Conservation (phyloP, 2,113 vertebrate species). For the Tricholaema leucomelas region DNA sequence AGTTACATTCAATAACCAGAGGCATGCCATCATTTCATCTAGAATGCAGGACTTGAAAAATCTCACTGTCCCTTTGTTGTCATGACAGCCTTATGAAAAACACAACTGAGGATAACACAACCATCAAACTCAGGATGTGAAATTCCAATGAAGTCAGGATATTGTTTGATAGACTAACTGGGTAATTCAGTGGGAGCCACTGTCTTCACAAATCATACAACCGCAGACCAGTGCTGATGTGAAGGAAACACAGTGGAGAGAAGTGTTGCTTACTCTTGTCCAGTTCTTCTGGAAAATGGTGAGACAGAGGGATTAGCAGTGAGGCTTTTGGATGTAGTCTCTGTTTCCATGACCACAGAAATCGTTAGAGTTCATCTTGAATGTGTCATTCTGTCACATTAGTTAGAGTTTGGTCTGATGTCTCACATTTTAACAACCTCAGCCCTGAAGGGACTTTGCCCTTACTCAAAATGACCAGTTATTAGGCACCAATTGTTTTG, state of each 20-base stretch:
- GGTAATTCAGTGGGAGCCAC: not conserved
- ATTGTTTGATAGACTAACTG: not conserved
- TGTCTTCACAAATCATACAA: not conserved
- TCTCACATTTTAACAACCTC: not conserved
- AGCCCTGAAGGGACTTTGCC: not conserved
- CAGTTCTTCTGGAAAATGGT: not conserved
- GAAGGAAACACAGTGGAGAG: not conserved
- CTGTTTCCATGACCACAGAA: not conserved
- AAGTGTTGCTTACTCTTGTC: not conserved
- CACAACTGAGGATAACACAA: not conserved
- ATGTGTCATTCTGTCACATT: not conserved
- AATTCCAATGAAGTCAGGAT: not conserved
- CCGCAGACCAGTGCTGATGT: not conserved
- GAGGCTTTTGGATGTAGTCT: not conserved
- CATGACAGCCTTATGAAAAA: conserved; percentile 24
- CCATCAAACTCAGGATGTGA: not conserved
- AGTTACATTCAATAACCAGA: not conserved
- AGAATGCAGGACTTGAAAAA: not conserved
- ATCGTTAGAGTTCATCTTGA: not conserved
- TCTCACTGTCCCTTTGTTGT: not conserved
- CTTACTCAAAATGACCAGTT: not conserved
- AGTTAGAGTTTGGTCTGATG: not conserved
- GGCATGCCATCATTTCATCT: not conserved
- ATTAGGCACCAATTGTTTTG: not conserved
- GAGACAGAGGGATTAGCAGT: not conserved